phyloP scores from a whole-genome alignment of 2,113 vertebrate species.

The Lophius piscatorius region DNA sequence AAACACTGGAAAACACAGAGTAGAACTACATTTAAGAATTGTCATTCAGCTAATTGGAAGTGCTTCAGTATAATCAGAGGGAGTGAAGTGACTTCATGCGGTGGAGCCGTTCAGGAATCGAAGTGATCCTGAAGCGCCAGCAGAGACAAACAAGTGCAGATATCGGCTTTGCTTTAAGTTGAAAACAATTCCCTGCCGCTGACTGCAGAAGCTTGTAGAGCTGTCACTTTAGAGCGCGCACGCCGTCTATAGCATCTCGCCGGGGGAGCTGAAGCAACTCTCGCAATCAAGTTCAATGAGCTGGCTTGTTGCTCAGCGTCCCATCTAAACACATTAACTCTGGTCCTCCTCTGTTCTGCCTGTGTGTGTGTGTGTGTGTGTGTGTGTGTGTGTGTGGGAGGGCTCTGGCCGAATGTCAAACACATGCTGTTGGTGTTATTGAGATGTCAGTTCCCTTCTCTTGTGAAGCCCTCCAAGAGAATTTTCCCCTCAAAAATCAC shows the following conservation, averaged over 20 bases:
- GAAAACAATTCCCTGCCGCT: slow-evolving; percentile 28
- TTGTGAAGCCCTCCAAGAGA: slow-evolving; percentile 20
- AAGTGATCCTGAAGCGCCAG: background rate
- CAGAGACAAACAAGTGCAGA: slow-evolving; percentile 11
- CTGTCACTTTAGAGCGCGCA: slow-evolving; percentile 31
- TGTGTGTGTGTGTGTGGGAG: background rate
- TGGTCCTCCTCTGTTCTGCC: slow-evolving; percentile 29
- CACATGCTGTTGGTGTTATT: slow-evolving; percentile 28
- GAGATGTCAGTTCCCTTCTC: slow-evolving; percentile 37
- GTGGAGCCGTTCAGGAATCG: slow-evolving; percentile 5
- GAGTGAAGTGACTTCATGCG: background rate
- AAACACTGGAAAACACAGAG: too few species aligned
- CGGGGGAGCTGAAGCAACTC: slow-evolving; percentile 49
- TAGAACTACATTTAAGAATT: too few species aligned
- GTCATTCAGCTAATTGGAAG: too few species aligned
- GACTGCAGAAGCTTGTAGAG: slow-evolving; percentile 41
- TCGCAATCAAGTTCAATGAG: slow-evolving; percentile 51
- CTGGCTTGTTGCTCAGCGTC: slow-evolving; percentile 19
- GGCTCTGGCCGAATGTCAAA: slow-evolving; percentile 30
- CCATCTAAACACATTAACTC: slow-evolving; percentile 49
- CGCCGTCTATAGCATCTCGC: slow-evolving; percentile 32
- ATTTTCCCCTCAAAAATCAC: slow-evolving; percentile 37
- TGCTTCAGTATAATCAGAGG: background rate
- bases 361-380: background rate
- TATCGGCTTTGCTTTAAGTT: slow-evolving; percentile 27